Conservation (phyloP, 2,888 invertebrate species). For the Gymnoscelis rufifasciata region DNA sequence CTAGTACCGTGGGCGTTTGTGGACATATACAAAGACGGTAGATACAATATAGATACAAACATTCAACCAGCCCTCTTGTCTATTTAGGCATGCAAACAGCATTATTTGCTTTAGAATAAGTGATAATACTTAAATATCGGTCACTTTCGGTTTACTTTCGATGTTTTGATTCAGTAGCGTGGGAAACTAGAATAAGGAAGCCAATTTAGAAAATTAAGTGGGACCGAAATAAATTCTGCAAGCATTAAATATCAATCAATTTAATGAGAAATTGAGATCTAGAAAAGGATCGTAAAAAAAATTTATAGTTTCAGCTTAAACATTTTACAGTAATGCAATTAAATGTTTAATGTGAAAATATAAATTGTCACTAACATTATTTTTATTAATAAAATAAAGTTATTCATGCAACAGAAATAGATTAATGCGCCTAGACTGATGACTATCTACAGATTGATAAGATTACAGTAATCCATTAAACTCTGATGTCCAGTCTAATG, state of each 20-base stretch:
- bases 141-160: conserved; percentile 30
- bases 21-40: conserved; percentile 19
- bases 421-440: conserved; percentile 33
- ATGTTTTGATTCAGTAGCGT: conserved; percentile 22
- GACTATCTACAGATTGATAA: conserved; percentile 24
- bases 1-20: conserved; percentile 25
- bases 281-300: neutral
- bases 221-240: conserved; percentile 14
- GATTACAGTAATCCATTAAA: conserved; percentile 19
- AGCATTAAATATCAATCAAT: conserved; percentile 28
- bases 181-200: conserved; percentile 28
- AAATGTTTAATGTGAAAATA: too few species aligned
- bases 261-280: conserved; percentile 7
- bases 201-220: conserved; percentile 21
- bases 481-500: conserved; percentile 9
- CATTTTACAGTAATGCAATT: too few species aligned
- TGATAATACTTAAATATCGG: conserved; percentile 28
- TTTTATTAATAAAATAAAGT: too few species aligned
- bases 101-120: conserved; percentile 27
- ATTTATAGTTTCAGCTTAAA: too few species aligned
- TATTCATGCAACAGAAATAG: too few species aligned
- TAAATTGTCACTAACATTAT: too few species aligned
- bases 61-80: conserved; percentile 27
- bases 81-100: conserved; percentile 27
- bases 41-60: conserved; percentile 25